Base-by-base conservation (phyloP, 1,140 invertebrate species). In the Zaprionus taronus region DNA sequence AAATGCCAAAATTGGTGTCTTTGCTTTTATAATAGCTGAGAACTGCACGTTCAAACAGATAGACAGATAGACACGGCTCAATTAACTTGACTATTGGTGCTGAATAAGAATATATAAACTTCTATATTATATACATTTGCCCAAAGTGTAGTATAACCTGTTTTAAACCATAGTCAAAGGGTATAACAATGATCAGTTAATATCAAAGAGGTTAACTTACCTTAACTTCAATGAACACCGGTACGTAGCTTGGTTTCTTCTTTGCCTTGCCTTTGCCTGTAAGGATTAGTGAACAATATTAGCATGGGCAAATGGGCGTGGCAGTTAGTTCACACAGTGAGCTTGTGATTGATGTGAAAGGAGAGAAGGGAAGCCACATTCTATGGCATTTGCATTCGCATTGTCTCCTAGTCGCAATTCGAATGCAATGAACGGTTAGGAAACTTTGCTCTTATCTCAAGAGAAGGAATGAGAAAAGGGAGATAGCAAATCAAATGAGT, bases 201-300 rank as follows among this genome's bases (percentile, higher is more conserved):
- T n/a, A 44, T 44, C 41, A 14, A 38, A 15, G 28, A 31, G 28
- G 47, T 22, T 57, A 9, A 70, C 81, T 80, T 70, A 93, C 92
- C 86, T 93, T 87, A 31, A 93, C 92, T 66, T 93, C 92, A 56
- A 93, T 64, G 51, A 91, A 93, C 51, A 91, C 81, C 2, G 91
- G 86, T 2, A 71, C 81, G 44, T 91, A 89, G 44, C 20, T 38
- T 9, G 47, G 20, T 28, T 72, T 60, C 63, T 85, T 91, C 62
- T 91, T 91, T 49, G 64, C 51, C 31, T 81, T 79, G 65, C 63
- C 24, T 9, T 34, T 34, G 60, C 78, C 81, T 89, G 44, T 67
- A n/a, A 14, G 31, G 58, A 69, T 72, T 22, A 44, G 47, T 47
- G 58, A 14, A 36, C 14, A 70, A 66, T 69, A 76, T 89, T 89